Percentiles rank a stretch among this genome's conserved stretches.
Conservation (phyloP, 2,888 invertebrate genomes). For the Drosophila suboccidentalis region DNA sequence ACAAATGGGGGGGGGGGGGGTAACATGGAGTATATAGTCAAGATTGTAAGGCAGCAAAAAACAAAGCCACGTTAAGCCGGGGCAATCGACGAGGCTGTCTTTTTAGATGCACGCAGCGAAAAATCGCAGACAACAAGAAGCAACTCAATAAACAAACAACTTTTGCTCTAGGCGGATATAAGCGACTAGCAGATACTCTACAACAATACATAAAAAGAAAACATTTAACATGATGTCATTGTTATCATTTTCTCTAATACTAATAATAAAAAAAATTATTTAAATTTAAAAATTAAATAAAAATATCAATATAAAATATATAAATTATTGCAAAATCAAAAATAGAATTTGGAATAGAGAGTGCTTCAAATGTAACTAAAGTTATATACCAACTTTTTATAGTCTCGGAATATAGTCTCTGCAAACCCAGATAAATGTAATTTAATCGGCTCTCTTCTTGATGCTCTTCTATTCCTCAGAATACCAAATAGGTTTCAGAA, state of each 20-base stretch:
- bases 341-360: too few species aligned
- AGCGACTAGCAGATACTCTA: conserved; percentile 14
- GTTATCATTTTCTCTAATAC: too few species aligned
- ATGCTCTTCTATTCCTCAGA: not conserved
- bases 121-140: conserved; percentile 50
- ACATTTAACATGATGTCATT: too few species aligned
- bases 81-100: conserved; percentile 54
- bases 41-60: conserved; percentile 33
- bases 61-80: conserved; percentile 66
- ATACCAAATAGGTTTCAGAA: not conserved
- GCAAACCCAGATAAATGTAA: too few species aligned
- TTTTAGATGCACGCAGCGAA: conserved; percentile 36
- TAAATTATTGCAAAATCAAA: too few species aligned
- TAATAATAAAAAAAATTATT: too few species aligned
- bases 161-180: not conserved
- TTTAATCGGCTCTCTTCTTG: not conserved
- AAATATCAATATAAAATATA: too few species aligned
- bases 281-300: not conserved
- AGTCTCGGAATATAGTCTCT: too few species aligned
- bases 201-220: not conserved
- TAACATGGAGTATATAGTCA: not conserved
- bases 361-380: too few species aligned
- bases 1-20: not conserved
- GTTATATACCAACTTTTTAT: too few species aligned
- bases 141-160: conserved; percentile 48